phyloP scores from a whole-genome alignment of 2,888 invertebrate genomes.

The Stenodema calcarata region DNA sequence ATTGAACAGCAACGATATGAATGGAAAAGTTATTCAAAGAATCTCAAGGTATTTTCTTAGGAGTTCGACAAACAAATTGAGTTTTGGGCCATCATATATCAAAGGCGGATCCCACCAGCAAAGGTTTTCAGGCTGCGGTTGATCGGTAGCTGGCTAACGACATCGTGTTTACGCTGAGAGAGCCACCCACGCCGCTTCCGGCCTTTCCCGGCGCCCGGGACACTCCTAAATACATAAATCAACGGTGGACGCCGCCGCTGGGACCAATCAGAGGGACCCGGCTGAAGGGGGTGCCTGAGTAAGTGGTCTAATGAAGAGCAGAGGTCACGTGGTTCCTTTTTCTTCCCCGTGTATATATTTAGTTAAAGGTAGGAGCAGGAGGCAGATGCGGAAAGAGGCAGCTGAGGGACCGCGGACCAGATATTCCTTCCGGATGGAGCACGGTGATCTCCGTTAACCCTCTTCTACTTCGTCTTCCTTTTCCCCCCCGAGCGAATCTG shows the following conservation, averaged over 20 bases:
- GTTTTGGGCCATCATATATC: neutral
- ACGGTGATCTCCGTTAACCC: neutral
- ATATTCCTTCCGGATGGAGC: neutral
- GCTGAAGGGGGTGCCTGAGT: neutral
- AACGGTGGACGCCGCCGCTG: neutral
- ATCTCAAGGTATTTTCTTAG: too few species aligned
- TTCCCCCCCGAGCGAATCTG: constrained; percentile 9
- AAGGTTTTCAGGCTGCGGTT: neutral
- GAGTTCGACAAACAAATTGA: too few species aligned
- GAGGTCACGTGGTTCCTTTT: constrained; percentile 43
- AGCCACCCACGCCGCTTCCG: constrained; percentile 38
- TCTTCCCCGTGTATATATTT: constrained; percentile 13
- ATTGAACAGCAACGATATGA: too few species aligned
- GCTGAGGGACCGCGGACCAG: neutral
- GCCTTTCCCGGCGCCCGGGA: neutral
- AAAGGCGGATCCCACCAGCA: neutral
- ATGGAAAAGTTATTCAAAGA: too few species aligned
- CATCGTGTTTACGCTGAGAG: constrained; percentile 25
- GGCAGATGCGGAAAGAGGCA: neutral
- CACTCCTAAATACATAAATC: constrained; percentile 23
- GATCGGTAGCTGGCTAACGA: constrained; percentile 22
- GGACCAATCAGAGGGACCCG: neutral
- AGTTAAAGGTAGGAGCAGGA: constrained; percentile 6
- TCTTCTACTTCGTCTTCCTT: neutral
- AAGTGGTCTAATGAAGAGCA: constrained; percentile 47